Base-by-base conservation (phyloP, 2,113 vertebrate genomes). In the Stictonetta naevosa region DNA sequence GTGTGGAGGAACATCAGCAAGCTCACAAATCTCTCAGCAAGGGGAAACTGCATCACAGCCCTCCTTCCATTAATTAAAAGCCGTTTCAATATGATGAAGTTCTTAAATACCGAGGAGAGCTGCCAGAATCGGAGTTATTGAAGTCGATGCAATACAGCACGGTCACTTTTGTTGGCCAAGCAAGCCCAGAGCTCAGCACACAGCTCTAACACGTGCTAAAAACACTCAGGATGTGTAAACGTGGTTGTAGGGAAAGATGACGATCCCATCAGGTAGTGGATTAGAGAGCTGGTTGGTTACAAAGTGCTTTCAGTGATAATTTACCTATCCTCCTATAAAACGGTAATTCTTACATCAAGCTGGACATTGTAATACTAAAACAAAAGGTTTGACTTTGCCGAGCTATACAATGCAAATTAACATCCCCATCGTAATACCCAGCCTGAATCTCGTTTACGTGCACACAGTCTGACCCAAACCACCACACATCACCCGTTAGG, bases 61-160 rank as follows among this genome's bases (percentile, higher is more conserved):
- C 38, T 82, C 38, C 34, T 53, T 11, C 18, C 80, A n/a, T 76
- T 85, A 88, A 95, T 94, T 91, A 85, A 78, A 73, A 82, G 69
- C 2, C 3, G 66, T 74, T 91, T 74, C 62, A n/a, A 22, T 25
- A 64, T 7, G 63, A 79, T 68, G 38, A 86, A 73, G 50, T 74
- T 81, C 46, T 96, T 73, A 80, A 93, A 68, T 4, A 84, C 40
- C 0, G 4, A 16, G 2, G 53, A 80, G 67, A 67, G 75, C 58
- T 74, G 83, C 44, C 80, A 53, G 72, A 68, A 8, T 1, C 7
- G 14, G 38, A 69, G 66, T 76, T 42, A 33, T 40, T 64, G 34
- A 80, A 93, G 75, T 10, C 46, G 17, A 38, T 0, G 11, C 38
- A 19, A 2, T 4, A 34, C 10, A n/a, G 67, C n/a, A 11, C n/a